Evolutionary conservation across 1,140 invertebrate species (phyloP).

Genomic region (Hormaphis cornu): DNA sequence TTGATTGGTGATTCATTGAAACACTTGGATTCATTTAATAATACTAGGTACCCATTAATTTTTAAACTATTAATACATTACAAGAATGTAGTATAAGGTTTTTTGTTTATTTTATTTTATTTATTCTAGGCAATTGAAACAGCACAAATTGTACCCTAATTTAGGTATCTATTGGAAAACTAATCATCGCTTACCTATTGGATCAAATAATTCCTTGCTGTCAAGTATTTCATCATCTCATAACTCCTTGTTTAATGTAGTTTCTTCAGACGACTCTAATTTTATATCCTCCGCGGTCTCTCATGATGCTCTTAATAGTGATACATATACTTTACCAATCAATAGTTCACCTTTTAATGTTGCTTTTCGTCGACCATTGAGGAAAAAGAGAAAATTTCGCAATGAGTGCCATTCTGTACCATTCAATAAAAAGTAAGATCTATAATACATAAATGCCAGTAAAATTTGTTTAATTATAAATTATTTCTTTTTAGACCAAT

Average conservation of each 20-base stretch:
- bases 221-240: conserved; percentile 66
- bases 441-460: neutral
- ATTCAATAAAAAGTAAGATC: conserved; percentile 31
- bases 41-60: conserved; percentile 37
- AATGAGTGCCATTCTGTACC: conserved; percentile 5
- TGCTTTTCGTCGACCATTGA: neutral
- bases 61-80: conserved; percentile 16
- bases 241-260: conserved; percentile 66
- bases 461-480: neutral
- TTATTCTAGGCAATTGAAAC: conserved; percentile 14
- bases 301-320: conserved; percentile 65
- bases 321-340: conserved; percentile 74
- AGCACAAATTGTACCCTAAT: conserved; percentile 33
- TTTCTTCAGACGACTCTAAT: conserved; percentile 63
- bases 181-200: conserved; percentile 52
- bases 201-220: conserved; percentile 62
- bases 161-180: conserved; percentile 48
- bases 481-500: neutral
- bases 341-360: conserved; percentile 51
- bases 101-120: neutral
- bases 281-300: conserved; percentile 79
- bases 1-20: conserved; percentile 18
- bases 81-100: neutral
- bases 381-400: conserved; percentile 4
- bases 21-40: conserved; percentile 39